Evolutionary conservation across 2,797 vertebrate genomes (phyloP).

Genomic region (Pteronotus mesoamericanus): DNA sequence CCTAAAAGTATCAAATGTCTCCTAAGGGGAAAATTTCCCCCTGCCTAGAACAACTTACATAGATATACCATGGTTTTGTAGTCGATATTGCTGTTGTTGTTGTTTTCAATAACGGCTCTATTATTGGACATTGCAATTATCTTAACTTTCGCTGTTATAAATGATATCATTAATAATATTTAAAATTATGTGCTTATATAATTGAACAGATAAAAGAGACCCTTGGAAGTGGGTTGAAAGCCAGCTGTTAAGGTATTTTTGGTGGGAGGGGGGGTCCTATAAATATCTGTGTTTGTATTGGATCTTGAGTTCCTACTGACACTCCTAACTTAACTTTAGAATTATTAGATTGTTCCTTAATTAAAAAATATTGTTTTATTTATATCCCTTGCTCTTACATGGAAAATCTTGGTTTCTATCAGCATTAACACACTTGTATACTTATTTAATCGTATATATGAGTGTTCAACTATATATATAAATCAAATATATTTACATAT

Average conservation of each 20-base stretch:
- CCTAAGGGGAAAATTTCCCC: neutral
- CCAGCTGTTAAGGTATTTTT: neutral
- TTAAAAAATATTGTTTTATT: neutral
- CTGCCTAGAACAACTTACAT: neutral
- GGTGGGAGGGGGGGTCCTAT: neutral
- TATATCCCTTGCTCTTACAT: neutral
- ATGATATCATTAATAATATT: neutral
- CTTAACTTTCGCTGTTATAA: neutral
- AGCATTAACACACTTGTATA: neutral
- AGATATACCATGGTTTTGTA: neutral
- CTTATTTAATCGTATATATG: neutral
- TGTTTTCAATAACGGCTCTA: neutral
- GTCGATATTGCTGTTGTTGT: neutral
- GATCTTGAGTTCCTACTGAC: neutral
- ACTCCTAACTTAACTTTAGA: neutral
- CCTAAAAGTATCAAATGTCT: neutral
- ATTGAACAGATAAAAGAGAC: neutral
- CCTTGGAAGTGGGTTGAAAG: neutral
- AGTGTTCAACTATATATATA: neutral
- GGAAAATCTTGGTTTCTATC: neutral
- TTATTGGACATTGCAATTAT: neutral
- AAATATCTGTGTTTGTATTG: neutral
- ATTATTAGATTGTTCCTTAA: neutral
- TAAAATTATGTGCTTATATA: neutral
- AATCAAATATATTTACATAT: neutral